Base-by-base conservation (phyloP, 1,140 invertebrate species). In the Zaprionus ghesquierei region DNA sequence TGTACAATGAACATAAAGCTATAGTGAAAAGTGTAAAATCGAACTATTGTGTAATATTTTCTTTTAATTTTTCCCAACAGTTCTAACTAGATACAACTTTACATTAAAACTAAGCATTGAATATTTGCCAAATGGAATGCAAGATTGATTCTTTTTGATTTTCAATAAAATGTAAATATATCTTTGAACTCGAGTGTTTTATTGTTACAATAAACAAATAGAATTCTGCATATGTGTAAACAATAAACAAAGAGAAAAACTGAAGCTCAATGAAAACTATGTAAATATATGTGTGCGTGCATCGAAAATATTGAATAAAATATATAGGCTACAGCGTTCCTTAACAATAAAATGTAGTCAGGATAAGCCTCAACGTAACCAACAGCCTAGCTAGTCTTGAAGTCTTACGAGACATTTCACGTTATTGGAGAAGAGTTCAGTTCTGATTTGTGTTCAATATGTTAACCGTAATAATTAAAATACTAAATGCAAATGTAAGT, bases 211-310 rank as follows among this genome's bases (percentile, higher is more conserved):
- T 25, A 41, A 23, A 51, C 31, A 55, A 56, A 12, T 66, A 72
- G 54, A 46, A 46, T 53, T 72, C 18, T 68, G 55, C 54, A 66
- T 66, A 44, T 66, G 49, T 72, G 54, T 66, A 60, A 59, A 60
- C 69, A 66, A 54, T 59, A 60, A 59, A 46, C 23, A 29, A 41
- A 53, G 8, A 15, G 15, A 41, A 41, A 41, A 41, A 15, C n/a
- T 41, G n/a, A 41, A 41, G 35, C 35, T 41, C 35, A 41, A 41
- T 8, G 35, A n/a, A 41, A 58, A 62, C 29, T 76, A 61, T 84
- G 81, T 84, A 86, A 79, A 87, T 79, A 87, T 79, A 86, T 66
- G 58, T 51, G 46, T 62, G 61, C 31, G 68, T 54, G 53, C 81
- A 72, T 53, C 44, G 22, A n/a, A n/a, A n/a, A n/a, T 8, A 62